phyloP scores from a whole-genome alignment of 2,113 vertebrate species.

The Cyprinodon tularosa region DNA sequence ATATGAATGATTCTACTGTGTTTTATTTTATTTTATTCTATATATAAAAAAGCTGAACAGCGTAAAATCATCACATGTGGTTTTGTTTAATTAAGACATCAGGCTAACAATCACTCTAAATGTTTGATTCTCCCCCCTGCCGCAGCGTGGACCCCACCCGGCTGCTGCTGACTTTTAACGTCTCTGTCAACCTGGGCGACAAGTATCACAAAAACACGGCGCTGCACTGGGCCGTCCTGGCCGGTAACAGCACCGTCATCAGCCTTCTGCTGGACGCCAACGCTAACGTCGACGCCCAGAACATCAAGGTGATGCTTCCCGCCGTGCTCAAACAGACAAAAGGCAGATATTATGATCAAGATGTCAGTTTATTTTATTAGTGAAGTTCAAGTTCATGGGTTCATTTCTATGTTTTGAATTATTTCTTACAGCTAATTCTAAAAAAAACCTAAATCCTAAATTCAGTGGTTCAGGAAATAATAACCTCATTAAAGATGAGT shows the following conservation, averaged over 20 bases:
- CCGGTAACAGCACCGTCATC: slow-evolving; percentile 99
- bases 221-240: slow-evolving; percentile 97
- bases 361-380: neutral
- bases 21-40: no score
- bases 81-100: no score
- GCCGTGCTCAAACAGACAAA: neutral
- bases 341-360: neutral
- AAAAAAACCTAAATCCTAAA: neutral
- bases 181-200: slow-evolving; percentile 98
- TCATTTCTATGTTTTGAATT: neutral
- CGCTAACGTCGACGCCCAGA: slow-evolving; percentile 95
- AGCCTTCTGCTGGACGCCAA: slow-evolving; percentile 96
- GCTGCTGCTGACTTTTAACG: slow-evolving; percentile 97
- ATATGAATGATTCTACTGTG: no score
- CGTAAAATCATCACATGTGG: no score
- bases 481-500: neutral
- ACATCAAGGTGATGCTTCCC: slow-evolving; percentile 88
- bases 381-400: no score
- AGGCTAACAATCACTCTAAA: no score
- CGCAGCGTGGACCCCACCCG: slow-evolving; percentile 95
- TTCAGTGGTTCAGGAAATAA: neutral
- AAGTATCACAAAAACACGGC: slow-evolving; percentile 99
- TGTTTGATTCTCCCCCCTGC: neutral
- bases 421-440: neutral
- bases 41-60: neutral